phyloP scores from a whole-genome alignment of 2,888 invertebrate species.

The Eudemis profundana region DNA sequence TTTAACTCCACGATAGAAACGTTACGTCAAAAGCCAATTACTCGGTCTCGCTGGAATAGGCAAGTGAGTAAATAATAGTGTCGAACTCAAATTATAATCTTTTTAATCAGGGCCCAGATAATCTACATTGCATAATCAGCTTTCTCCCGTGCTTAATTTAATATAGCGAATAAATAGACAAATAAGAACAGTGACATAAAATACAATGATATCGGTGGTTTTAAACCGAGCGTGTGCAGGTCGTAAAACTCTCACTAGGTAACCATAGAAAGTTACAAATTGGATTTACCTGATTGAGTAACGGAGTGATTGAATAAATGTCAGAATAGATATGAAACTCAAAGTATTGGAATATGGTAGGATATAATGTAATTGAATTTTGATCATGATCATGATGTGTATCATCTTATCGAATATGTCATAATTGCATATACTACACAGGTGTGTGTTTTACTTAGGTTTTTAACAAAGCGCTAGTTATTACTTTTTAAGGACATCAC shows the following conservation, averaged over 20 bases:
- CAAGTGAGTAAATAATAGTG: slow-evolving; percentile 32
- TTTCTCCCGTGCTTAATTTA: slow-evolving; percentile 29
- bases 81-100: slow-evolving; percentile 19
- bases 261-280: slow-evolving; percentile 38
- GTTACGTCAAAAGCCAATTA: slow-evolving; percentile 39
- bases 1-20: slow-evolving; percentile 28
- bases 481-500: no score
- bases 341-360: not conserved
- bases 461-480: no score
- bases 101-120: slow-evolving; percentile 36
- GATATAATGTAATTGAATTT: not conserved
- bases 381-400: no score
- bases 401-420: no score
- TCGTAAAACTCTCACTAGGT: slow-evolving; percentile 31
- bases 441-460: no score
- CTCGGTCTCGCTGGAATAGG: slow-evolving; percentile 26
- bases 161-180: slow-evolving; percentile 17
- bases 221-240: slow-evolving; percentile 4
- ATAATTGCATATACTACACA: no score
- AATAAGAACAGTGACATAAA: slow-evolving; percentile 26
- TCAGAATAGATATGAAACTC: slow-evolving; percentile 14
- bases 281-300: slow-evolving; percentile 38
- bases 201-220: slow-evolving; percentile 29
- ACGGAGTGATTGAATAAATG: slow-evolving; percentile 29
- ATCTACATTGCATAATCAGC: slow-evolving; percentile 34